These are phyloP conservation scores for Lepus americanus DNA, from an alignment of 2,113 vertebrate genomes.

Conservation along the genomic window DNA sequence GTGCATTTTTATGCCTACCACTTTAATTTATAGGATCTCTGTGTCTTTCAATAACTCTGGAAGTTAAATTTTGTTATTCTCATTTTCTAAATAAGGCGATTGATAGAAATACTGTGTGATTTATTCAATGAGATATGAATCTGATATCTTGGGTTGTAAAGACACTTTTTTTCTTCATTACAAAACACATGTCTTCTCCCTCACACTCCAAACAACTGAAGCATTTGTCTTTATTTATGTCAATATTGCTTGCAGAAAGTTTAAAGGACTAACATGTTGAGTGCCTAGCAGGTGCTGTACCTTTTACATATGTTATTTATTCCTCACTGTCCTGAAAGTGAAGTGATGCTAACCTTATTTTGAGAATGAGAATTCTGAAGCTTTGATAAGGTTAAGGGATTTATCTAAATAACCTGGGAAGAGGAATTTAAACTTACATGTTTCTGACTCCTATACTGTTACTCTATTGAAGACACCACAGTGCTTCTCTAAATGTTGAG, in stretches of 20 bases:
- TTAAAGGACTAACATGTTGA: background rate
- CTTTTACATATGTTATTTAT: constrained; percentile 27
- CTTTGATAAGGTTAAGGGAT: background rate
- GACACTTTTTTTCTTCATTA: background rate
- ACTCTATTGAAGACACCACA: background rate
- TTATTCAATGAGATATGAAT: background rate
- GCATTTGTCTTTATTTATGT: constrained; percentile 20
- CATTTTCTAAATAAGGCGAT: background rate
- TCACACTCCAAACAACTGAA: background rate
- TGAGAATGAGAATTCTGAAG: background rate
- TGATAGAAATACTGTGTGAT: background rate
- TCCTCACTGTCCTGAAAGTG: background rate
- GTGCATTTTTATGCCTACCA: background rate
- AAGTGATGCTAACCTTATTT: constrained; percentile 36
- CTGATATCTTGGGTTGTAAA: constrained; percentile 4
- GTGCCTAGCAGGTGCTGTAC: background rate
- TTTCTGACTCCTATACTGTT: background rate
- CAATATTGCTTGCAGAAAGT: background rate
- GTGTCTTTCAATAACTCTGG: background rate
- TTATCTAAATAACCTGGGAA: background rate
- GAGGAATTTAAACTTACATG: background rate
- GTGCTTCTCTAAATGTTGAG: background rate
- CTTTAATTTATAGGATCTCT: background rate
- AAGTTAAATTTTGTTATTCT: constrained; percentile 19
- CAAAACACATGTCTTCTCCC: background rate